Conservation (phyloP, 2,113 vertebrate genomes). For the Mirza zaza region DNA sequence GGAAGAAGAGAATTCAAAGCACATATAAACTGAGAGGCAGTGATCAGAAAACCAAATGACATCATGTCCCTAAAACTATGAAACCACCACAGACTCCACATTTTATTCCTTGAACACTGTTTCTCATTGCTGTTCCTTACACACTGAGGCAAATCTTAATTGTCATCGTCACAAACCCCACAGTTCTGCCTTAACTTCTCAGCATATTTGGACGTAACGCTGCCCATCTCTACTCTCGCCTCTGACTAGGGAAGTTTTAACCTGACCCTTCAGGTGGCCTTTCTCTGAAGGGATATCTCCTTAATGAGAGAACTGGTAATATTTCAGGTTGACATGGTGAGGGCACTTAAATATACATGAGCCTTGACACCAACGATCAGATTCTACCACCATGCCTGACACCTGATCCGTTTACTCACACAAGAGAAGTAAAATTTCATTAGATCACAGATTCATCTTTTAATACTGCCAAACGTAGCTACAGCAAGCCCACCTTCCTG, state of each 20-base stretch:
- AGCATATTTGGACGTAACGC: not conserved
- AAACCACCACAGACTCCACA: not conserved
- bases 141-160: not conserved
- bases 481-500: not conserved
- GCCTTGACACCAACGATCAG: not conserved
- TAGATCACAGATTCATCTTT: slow-evolving; percentile 45
- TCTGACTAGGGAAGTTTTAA: not conserved
- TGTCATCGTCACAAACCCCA: not conserved
- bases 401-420: not conserved
- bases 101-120: not conserved
- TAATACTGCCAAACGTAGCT: not conserved
- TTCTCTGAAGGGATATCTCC: not conserved
- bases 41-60: not conserved
- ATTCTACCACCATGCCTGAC: not conserved
- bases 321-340: slow-evolving; percentile 40
- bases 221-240: not conserved
- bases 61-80: not conserved
- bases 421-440: not conserved
- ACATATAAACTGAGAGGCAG: not conserved
- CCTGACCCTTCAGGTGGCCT: not conserved
- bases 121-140: not conserved
- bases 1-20: not conserved
- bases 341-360: slow-evolving; percentile 34
- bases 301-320: not conserved
- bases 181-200: not conserved